phyloP scores from a whole-genome alignment of 1,140 invertebrate species.

The Yoshiicerus persimilis region DNA sequence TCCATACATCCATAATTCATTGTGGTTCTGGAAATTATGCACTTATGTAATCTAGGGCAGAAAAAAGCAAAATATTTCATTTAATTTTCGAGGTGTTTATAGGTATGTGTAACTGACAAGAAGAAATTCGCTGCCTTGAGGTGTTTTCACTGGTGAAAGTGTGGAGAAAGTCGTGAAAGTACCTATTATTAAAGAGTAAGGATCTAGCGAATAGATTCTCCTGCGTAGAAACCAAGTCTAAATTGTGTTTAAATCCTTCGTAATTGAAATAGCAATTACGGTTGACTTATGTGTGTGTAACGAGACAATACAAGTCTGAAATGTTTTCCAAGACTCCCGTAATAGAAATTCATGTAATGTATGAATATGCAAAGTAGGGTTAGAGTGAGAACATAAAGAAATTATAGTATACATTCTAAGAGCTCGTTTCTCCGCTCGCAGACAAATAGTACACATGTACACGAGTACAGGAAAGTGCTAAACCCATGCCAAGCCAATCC shows the following conservation, averaged over 20 bases:
- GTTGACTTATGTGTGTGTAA: neutral
- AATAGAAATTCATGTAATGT: constrained; percentile 15
- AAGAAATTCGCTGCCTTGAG: neutral
- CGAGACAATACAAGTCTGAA: constrained; percentile 16
- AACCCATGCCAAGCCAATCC: neutral
- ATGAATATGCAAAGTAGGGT: constrained; percentile 20
- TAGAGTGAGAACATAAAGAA: neutral
- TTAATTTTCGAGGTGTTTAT: too few species aligned
- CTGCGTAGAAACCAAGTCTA: neutral
- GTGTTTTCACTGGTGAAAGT: neutral
- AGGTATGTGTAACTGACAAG: neutral
- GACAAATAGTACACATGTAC: constrained; percentile 22
- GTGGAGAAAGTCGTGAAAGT: neutral
- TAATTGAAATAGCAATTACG: constrained; percentile 16
- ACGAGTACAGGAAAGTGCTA: neutral
- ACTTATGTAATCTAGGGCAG: too few species aligned
- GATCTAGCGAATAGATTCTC: too few species aligned
- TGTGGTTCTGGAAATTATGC: neutral
- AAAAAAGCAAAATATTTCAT: neutral
- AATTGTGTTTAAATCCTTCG: neutral
- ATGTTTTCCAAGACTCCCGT: neutral
- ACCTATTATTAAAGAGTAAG: too few species aligned
- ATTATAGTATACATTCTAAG: neutral
- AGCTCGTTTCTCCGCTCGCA: neutral
- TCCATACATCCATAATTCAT: neutral